Conservation (phyloP, 2,888 invertebrate species). For the Tetropium fuscum region DNA sequence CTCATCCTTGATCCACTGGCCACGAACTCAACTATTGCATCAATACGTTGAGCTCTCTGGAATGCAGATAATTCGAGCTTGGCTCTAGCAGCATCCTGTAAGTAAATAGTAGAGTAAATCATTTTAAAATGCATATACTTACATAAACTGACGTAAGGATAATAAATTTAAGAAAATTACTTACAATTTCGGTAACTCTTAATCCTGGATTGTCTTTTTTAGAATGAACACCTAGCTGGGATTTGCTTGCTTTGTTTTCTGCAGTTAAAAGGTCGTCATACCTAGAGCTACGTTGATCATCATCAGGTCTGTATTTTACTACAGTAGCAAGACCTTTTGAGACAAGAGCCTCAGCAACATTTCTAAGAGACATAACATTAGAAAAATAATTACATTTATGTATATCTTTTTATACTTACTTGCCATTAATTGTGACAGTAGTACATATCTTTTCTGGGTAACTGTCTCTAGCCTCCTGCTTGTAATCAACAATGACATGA, state of each 20-base stretch:
- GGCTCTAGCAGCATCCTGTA: slow-evolving; percentile 84
- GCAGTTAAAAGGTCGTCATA: slow-evolving; percentile 95
- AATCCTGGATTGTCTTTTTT: slow-evolving; percentile 89
- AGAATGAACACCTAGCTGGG: slow-evolving; percentile 83
- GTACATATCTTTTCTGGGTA: slow-evolving; percentile 97
- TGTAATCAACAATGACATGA: slow-evolving; percentile 92
- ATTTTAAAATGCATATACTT: no score
- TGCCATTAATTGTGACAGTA: slow-evolving; percentile 87
- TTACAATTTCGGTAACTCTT: slow-evolving; percentile 87
- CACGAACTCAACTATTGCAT: slow-evolving; percentile 96
- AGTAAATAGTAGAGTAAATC: no score
- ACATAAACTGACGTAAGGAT: no score
- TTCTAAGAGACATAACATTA: slow-evolving; percentile 68
- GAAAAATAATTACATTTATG: background rate
- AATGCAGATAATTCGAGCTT: slow-evolving; percentile 95
- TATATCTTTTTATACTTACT: slow-evolving; percentile 63
- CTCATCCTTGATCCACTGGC: slow-evolving; percentile 95
- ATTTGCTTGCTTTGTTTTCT: slow-evolving; percentile 92
- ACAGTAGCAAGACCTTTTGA: slow-evolving; percentile 93
- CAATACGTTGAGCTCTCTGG: slow-evolving; percentile 89
- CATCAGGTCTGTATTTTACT: slow-evolving; percentile 93
- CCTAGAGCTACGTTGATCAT: slow-evolving; percentile 93
- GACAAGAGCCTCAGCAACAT: slow-evolving; percentile 94
- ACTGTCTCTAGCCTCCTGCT: slow-evolving; percentile 93
- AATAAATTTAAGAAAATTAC: no score